phyloP scores from a whole-genome alignment of 2,113 vertebrate genomes.

The Sigmodon hispidus region DNA sequence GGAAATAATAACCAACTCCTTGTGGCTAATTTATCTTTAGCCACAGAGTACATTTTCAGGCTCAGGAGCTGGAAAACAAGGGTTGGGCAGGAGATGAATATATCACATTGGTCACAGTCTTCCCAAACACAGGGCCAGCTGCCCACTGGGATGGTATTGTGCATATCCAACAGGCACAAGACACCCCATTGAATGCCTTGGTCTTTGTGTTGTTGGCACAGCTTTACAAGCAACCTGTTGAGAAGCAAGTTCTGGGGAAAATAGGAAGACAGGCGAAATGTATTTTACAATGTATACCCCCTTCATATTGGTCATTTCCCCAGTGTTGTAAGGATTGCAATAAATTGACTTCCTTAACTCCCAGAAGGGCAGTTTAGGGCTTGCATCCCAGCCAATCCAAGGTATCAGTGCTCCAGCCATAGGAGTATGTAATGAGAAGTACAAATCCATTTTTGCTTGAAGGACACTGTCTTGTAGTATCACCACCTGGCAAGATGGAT shows the following conservation, averaged over 20 bases:
- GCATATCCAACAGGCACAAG: background rate
- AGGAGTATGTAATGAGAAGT: background rate
- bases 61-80: background rate
- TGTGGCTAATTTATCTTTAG: background rate
- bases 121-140: background rate
- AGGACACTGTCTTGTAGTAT: background rate
- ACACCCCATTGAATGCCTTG: background rate
- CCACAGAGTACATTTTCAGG: background rate
- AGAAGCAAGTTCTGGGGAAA: background rate
- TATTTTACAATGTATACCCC: background rate
- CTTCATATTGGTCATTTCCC: background rate
- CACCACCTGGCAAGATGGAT: background rate
- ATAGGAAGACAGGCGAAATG: background rate
- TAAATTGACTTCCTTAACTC: background rate
- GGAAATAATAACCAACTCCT: background rate
- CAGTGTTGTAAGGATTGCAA: background rate
- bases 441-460: background rate
- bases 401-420: background rate
- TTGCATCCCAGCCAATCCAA: background rate
- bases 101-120: background rate
- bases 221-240: background rate
- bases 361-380: background rate
- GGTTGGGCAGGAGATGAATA: background rate
- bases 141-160: background rate
- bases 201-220: background rate